phyloP scores from a whole-genome alignment of 2,888 invertebrate genomes.

The Xestia ashworthii region DNA sequence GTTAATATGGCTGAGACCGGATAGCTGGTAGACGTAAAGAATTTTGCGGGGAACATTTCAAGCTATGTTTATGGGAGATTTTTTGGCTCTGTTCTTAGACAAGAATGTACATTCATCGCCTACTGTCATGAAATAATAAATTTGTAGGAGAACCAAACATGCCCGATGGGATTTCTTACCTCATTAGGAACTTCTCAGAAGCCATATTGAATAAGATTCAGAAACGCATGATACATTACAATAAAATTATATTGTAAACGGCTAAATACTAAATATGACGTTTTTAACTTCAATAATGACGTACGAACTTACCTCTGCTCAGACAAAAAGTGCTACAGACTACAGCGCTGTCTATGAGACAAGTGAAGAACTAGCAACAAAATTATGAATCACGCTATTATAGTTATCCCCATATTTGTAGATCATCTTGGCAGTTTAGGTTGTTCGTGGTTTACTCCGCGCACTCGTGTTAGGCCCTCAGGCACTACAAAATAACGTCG shows the following conservation, averaged over 20 bases:
- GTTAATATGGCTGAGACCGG: constrained; percentile 7
- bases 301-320: too few relatives aligned
- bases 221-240: not conserved
- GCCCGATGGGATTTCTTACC: not conserved
- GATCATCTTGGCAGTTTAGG: too few relatives aligned
- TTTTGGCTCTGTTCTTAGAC: not conserved
- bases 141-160: not conserved
- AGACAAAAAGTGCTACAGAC: too few relatives aligned
- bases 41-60: not conserved
- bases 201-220: not conserved
- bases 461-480: too few relatives aligned
- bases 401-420: too few relatives aligned
- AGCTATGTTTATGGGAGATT: not conserved
- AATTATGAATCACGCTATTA: too few relatives aligned
- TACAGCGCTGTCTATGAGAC: too few relatives aligned
- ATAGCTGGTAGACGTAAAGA: not conserved
- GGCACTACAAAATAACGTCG: constrained; percentile 10
- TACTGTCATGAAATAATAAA: not conserved
- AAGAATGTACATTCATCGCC: too few relatives aligned
- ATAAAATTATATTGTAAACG: too few relatives aligned
- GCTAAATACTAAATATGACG: too few relatives aligned
- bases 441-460: too few relatives aligned
- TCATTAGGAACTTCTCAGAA: not conserved
- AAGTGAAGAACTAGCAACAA: too few relatives aligned
- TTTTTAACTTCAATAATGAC: not conserved